phyloP scores from a whole-genome alignment of 2,113 vertebrate species.

The Struthidea cinerea region DNA sequence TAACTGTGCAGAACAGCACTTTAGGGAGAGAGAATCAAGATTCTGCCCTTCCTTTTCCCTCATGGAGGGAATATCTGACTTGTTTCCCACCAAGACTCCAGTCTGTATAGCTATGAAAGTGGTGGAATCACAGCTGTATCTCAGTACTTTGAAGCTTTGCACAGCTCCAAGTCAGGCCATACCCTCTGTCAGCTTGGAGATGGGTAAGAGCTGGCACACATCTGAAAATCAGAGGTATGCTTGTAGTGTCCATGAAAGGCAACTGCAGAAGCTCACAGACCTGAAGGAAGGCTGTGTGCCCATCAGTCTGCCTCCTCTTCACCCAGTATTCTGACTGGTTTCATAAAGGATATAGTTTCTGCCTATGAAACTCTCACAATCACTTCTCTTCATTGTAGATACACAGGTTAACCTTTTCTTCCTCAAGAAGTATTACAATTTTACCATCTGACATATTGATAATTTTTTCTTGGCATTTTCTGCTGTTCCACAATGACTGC shows the following conservation, averaged over 20 bases:
- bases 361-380: background rate
- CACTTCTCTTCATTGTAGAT: background rate
- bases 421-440: background rate
- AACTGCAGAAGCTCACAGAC: background rate
- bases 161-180: background rate
- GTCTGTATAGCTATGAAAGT: background rate
- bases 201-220: rapidly evolving
- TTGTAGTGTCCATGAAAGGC: background rate
- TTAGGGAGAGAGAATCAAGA: background rate
- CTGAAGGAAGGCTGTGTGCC: background rate
- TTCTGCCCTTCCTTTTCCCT: background rate
- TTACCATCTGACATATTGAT: background rate
- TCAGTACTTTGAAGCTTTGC: background rate
- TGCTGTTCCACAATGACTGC: background rate
- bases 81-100: background rate
- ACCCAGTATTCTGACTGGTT: background rate
- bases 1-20: background rate
- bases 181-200: background rate
- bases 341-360: background rate
- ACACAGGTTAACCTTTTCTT: background rate
- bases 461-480: background rate
- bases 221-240: background rate
- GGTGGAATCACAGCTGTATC: background rate
- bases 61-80: background rate
- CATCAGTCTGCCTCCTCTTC: background rate